Conservation (phyloP, 2,113 vertebrate species). For the Myocastor coypus region DNA sequence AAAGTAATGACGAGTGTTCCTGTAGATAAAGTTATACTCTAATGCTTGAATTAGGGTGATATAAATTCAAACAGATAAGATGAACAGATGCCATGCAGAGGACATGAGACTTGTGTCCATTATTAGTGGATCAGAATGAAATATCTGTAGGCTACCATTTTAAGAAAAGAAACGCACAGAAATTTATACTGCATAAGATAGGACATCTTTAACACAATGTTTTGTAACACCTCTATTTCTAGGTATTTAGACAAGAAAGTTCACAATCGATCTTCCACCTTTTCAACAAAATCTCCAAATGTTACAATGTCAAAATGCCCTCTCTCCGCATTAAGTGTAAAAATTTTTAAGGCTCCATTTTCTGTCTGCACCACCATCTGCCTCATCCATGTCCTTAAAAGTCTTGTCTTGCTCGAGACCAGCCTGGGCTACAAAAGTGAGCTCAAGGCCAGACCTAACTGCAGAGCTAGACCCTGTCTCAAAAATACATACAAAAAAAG, state of each 20-base stretch:
- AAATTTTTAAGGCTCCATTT: not conserved
- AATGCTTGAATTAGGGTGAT: not conserved
- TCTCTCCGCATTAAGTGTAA: not conserved
- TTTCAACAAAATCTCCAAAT: slow-evolving; percentile 15
- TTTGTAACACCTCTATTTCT: slow-evolving; percentile 16
- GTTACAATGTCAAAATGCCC: not conserved
- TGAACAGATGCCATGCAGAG: not conserved
- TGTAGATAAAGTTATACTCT: not conserved
- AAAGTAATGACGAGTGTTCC: not conserved
- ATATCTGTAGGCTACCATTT: not conserved
- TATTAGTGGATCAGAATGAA: not conserved
- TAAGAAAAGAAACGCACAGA: not conserved
- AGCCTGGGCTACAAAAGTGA: too few species aligned
- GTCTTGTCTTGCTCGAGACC: not conserved
- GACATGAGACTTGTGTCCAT: not conserved
- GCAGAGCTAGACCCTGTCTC: too few species aligned
- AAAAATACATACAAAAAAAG: not conserved
- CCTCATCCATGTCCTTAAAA: not conserved
- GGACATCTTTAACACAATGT: not conserved
- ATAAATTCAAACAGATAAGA: not conserved
- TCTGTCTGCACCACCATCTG: not conserved
- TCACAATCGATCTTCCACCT: not conserved
- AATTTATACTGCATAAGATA: not conserved
- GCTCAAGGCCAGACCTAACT: too few species aligned
- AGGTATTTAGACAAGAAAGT: not conserved